Percentiles rank a stretch among this genome's conserved stretches.
These are phyloP conservation scores for Anomalospiza imberbis DNA, from an alignment of 2,797 vertebrate genomes.

Conservation along the genomic window DNA sequence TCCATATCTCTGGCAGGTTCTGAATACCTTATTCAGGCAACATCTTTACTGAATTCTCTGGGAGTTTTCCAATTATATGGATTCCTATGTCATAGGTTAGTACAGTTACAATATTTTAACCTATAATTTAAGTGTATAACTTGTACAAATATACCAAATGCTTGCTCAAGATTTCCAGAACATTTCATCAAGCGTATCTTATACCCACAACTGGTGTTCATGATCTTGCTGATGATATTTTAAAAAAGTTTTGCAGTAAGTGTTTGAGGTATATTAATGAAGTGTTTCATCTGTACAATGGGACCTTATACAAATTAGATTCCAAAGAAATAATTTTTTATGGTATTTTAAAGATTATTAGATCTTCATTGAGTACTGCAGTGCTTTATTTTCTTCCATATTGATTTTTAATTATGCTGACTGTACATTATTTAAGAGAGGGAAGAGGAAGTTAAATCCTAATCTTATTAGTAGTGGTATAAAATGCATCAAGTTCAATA, in stretches of 20 bases:
- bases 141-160: background rate
- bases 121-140: background rate
- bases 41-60: background rate
- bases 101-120: background rate
- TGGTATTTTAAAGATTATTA: background rate
- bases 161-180: background rate
- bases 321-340: background rate
- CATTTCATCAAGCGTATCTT: background rate
- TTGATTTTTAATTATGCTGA: constrained; percentile 19
- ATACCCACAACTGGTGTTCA: rapidly evolving
- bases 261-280: background rate
- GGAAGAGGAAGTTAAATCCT: constrained; percentile 17
- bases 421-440: background rate
- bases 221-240: background rate
- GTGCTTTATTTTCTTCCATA: background rate
- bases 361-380: background rate
- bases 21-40: background rate
- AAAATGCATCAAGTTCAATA: background rate
- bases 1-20: background rate
- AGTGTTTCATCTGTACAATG: background rate
- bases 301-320: background rate
- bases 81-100: background rate
- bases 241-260: background rate
- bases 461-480: constrained; percentile 13
- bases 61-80: background rate